Evolutionary conservation across 1,140 invertebrate species (phyloP), one percentile per base, ranked within the genome.

Genomic region (Lamellibrachia luymesi): DNA sequence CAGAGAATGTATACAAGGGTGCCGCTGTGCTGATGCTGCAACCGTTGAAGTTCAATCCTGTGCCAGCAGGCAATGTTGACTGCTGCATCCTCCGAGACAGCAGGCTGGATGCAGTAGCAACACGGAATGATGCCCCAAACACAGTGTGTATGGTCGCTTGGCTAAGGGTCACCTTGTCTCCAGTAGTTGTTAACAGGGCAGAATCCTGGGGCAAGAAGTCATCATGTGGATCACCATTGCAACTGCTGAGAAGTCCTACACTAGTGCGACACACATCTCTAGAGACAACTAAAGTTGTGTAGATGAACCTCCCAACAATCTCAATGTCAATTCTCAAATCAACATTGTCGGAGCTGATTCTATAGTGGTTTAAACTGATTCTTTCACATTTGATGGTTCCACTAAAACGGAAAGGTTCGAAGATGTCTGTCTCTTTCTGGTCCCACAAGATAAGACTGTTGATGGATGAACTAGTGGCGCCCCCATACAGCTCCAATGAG

Each of bases 101-200:
- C 27, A 94, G 49, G n/a, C 94, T 94, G 50, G 94, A 90, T 4
- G 92, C 38, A 51, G 64, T 25, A 6, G 91, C 2, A 22, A 94
- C 94, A 49, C 92, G n/a, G 93, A 92, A 95, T 2, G 94, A 95
- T 8, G 91, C 90, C 2, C 94, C 94, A 93, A 94, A 95, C 51
- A 90, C 51, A 27, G 92, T 92, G 56, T 95, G 94, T n/a, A 95
- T 92, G 80, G 93, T 49, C 7, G 56, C 38, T 92, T 94, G 94
- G 92, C 90, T 94, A n/a, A 95, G 92, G 91, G 90, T 92, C 49
- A 38, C 94, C 22, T 92, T 93, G 50, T 91, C n/a, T 4, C 56
- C 90, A 89, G 50, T 52, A 92, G 90, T 80, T 27, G 93, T 93
- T 51, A 95, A 90, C 17, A 93, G 6, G 52, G 89, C 80, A 13